Base-by-base conservation (phyloP, 2,888 invertebrate genomes). In the Drosophila subsilvestris region DNA sequence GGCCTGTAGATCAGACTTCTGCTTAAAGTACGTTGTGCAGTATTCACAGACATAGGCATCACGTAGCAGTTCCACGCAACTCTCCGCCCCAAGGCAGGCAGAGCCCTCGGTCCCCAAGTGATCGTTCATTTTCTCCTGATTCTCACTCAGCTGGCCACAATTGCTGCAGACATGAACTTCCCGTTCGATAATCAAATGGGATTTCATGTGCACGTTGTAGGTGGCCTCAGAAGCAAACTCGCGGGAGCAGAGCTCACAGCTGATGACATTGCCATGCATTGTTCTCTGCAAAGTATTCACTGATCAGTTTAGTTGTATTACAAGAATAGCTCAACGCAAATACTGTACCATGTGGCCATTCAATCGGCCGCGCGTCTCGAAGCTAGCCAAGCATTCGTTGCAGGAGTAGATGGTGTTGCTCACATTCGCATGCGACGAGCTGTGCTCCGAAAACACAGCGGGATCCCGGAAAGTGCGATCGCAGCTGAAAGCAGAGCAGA, bases 41-140 rank as follows among this genome's bases (percentile, higher is more conserved):
- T 80, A 90, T 74, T 91, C 91, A 62, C 91, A 91, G 1, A 86
- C 70, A 55, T 82, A 91, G 8, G 86, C 89, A 53, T 80, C 67
- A 1, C 80, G 75, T 0, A 86, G 43, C n/a, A 80, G 37, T 37
- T 85, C 80, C 29, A 67, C 63, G 25, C 73, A 67, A 29, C 82
- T 56, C 4, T 71, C 63, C 0, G 74, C 62, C 8, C 76, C 63
- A 56, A 66, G 75, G 48, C 89, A 82, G 0, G 54, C 25, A 0
- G 67, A 50, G 2, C 67, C 65, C 20, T 60, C 71, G 1, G 22
- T 50, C 2, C 55, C 53, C 2, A 63, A 49, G 25, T 85, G 85
- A 1, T 54, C 47, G 66, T 73, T 57, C 49, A 87, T 72, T 12
- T 74, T 74, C 0, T 74, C 74, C 10, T 68, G 65, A 47, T 67